Percentiles rank a stretch among this genome's conserved stretches.
Evolutionary conservation across 2,797 vertebrate species (phyloP).

Genomic region (Thalassophryne amazonica): DNA sequence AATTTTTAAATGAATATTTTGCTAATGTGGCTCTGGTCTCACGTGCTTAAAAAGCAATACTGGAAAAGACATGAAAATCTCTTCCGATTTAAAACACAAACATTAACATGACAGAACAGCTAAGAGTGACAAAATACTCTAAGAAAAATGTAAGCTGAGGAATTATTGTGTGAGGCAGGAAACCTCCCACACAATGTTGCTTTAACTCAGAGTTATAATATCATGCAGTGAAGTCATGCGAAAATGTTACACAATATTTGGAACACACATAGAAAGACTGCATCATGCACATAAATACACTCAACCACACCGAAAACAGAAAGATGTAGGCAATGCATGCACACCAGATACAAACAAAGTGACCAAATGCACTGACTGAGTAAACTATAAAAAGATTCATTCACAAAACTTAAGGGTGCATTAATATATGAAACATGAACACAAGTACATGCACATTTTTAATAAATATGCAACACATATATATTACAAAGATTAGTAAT

Average conservation of each 20-base stretch:
- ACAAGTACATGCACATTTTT: slow-evolving; percentile 45
- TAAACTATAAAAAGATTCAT: slow-evolving; percentile 30
- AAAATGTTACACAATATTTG: slow-evolving; percentile 26
- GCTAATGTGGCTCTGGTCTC: background rate
- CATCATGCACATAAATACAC: slow-evolving; percentile 57
- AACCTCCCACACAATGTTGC: slow-evolving; percentile 18
- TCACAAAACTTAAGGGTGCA: slow-evolving; percentile 17
- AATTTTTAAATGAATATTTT: slow-evolving; percentile 6
- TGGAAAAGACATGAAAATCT: slow-evolving; percentile 6
- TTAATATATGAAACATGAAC: slow-evolving; percentile 21
- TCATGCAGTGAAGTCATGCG: slow-evolving; percentile 15
- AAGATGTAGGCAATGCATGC: slow-evolving; percentile 42
- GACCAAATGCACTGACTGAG: slow-evolving; percentile 10
- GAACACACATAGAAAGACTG: slow-evolving; percentile 24
- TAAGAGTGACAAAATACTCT: slow-evolving; percentile 13
- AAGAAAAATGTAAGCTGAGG: slow-evolving; percentile 12
- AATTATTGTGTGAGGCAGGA: slow-evolving; percentile 5
- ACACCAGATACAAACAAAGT: slow-evolving; percentile 15
- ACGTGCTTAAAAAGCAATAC: slow-evolving; percentile 7
- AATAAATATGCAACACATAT: slow-evolving; percentile 28
- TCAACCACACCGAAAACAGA: slow-evolving; percentile 47
- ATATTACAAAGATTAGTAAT: slow-evolving; percentile 6
- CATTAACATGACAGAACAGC: background rate
- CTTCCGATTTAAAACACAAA: background rate
- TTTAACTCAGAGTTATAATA: slow-evolving; percentile 10